Evolutionary conservation across 1,140 invertebrate genomes (phyloP).

Genomic region (Hycleus phaleratus): DNA sequence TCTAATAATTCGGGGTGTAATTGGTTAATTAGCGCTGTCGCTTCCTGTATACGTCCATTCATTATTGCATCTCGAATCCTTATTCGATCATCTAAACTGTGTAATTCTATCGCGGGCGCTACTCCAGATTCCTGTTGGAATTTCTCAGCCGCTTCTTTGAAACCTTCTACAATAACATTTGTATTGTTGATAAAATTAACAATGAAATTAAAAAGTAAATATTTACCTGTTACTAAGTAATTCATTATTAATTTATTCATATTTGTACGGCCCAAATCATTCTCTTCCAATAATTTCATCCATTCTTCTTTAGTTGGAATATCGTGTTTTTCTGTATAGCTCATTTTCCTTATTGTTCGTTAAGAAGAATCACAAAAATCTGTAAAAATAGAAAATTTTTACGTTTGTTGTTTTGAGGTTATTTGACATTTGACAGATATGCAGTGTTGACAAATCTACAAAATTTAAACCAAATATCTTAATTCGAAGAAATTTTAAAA

Average conservation of each 20-base stretch:
- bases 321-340: constrained; percentile 40
- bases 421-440: too few relatives aligned
- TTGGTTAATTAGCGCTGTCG: constrained; percentile 88
- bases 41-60: constrained; percentile 85
- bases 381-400: constrained; percentile 6
- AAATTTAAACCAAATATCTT: too few relatives aligned
- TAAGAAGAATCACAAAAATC: not conserved
- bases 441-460: not conserved
- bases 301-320: constrained; percentile 52
- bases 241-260: constrained; percentile 99
- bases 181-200: constrained; percentile 17
- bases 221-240: constrained; percentile 88
- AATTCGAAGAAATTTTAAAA: too few relatives aligned
- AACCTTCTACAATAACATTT: constrained; percentile 67
- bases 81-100: constrained; percentile 87
- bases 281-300: constrained; percentile 61
- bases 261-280: constrained; percentile 79
- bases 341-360: constrained; percentile 34
- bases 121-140: constrained; percentile 92
- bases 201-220: constrained; percentile 7
- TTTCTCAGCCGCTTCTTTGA: constrained; percentile 96
- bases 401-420: not conserved
- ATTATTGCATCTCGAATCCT: constrained; percentile 92
- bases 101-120: constrained; percentile 76
- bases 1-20: constrained; percentile 91